Evolutionary conservation across 2,888 invertebrate genomes (phyloP), one percentile per base, ranked within the genome.

Genomic region (Helleia helle): DNA sequence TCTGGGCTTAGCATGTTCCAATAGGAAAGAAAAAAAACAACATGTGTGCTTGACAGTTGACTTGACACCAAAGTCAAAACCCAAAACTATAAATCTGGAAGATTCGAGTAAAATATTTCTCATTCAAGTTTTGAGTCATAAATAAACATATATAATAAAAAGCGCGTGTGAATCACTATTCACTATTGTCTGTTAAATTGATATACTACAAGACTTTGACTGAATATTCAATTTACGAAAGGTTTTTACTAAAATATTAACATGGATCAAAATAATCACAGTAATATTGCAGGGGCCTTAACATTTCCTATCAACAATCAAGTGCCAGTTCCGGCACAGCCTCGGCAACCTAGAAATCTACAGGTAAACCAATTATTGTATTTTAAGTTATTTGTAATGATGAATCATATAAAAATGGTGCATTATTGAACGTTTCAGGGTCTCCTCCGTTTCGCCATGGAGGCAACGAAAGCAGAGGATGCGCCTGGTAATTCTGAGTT

Each of bases 371-470:
- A 1, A 18, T 5, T 4, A 8, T 22, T 22, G 8, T 22, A 2
- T 22, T 2, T 2, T 22, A 2, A 22, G 3, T 22, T 22, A 22
- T 22, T 18, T 18, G 3, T 5, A 18, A 4, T 18, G 4, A 22
- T 9, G 26, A 9, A 1, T 26, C 8, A 5, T 9, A 8, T 17
- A 4, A 11, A 3, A 12, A 9, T 8, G 22, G 13, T n/a, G 2
- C 8, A 3, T 25, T 26, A 15, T 25, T 4, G 41, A 36, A 25
- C 25, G n/a, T 70, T 87, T 2, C 81, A 90, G 85, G 91, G 91
- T 8, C 67, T 93, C 1, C 71, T 93, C 8, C 76, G 88, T 44
- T 92, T 90, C 71, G 90, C 91, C 0, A 88, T 92, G 86, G 90
- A 91, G 59, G 89, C 90, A 0, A 88, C 89, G 1, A 83, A 83